These are phyloP conservation scores for Motacilla alba DNA, from an alignment of 2,113 vertebrate genomes.

Conservation along the genomic window DNA sequence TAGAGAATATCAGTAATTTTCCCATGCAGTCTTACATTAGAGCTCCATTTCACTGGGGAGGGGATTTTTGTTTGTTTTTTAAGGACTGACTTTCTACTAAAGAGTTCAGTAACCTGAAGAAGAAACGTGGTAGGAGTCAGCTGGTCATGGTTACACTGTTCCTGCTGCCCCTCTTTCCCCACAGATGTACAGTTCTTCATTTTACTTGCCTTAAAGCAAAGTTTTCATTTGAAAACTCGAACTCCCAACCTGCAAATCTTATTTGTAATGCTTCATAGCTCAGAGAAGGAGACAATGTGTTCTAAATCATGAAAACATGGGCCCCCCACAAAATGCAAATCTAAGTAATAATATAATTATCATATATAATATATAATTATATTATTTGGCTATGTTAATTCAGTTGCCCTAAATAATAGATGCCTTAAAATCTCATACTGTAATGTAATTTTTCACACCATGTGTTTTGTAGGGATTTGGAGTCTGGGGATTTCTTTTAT, in stretches of 20 bases:
- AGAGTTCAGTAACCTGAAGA: neutral
- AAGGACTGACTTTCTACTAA: neutral
- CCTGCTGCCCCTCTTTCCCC: neutral
- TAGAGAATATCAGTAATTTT: neutral
- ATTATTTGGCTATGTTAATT: slow-evolving; percentile 40
- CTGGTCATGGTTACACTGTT: neutral
- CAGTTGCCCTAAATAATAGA: slow-evolving; percentile 31
- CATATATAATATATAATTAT: neutral
- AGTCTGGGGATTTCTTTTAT: neutral
- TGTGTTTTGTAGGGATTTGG: neutral
- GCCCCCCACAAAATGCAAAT: neutral
- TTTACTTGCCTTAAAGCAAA: neutral
- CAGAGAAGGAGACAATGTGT: neutral
- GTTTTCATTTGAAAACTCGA: neutral
- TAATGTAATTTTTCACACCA: neutral
- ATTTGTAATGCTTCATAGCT: neutral
- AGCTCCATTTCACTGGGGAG: neutral
- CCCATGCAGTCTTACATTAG: neutral
- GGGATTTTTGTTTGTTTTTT: neutral
- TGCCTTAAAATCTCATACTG: neutral
- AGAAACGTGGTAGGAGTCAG: neutral
- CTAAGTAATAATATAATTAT: slow-evolving; percentile 1
- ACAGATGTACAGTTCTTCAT: neutral
- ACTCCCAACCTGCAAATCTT: neutral
- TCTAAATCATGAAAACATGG: slow-evolving; percentile 25